phyloP scores from a whole-genome alignment of 2,888 invertebrate species.

The Caenorhabditis imperialis region DNA sequence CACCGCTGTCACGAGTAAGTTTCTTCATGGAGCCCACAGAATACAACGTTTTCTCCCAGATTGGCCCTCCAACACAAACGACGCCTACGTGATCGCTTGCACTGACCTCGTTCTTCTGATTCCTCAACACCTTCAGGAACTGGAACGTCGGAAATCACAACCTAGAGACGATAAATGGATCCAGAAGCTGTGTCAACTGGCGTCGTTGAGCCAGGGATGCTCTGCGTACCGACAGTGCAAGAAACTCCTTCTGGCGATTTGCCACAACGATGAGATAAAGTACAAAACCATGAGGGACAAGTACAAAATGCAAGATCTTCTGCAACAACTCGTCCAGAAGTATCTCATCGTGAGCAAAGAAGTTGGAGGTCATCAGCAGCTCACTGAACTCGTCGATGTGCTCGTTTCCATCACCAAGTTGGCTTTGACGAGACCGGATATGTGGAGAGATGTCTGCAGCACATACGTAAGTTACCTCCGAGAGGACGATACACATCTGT shows the following conservation, averaged over 20 bases:
- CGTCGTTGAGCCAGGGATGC: conserved; percentile 12
- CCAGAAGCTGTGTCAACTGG: conserved; percentile 30
- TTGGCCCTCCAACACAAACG: conserved; percentile 18
- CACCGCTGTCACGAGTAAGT: conserved; percentile 7
- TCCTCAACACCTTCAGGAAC: conserved; percentile 38
- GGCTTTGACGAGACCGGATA: conserved; percentile 45
- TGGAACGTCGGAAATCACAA: conserved; percentile 8
- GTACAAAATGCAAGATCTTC: conserved; percentile 48
- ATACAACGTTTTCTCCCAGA: conserved; percentile 4
- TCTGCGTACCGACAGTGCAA: conserved; percentile 46
- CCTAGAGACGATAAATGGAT: conserved; percentile 36
- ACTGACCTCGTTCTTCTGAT: conserved; percentile 37
- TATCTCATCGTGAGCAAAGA: conserved; percentile 31
- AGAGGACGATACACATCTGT: background rate
- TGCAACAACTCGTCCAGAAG: conserved; percentile 41
- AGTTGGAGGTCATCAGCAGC: conserved; percentile 57
- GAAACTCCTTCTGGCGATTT: conserved; percentile 54
- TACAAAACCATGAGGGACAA: conserved; percentile 53
- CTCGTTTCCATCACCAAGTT: conserved; percentile 41
- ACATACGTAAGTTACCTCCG: conserved; percentile 32
- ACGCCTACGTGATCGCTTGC: conserved; percentile 30
- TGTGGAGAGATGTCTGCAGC: conserved; percentile 57
- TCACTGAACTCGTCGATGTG: conserved; percentile 63
- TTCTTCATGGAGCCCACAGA: too few species aligned
- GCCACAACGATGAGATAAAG: conserved; percentile 38